Evolutionary conservation across 2,888 invertebrate genomes (phyloP), one percentile per base, ranked within the genome.

Genomic region (Pseudoips prasinana): DNA sequence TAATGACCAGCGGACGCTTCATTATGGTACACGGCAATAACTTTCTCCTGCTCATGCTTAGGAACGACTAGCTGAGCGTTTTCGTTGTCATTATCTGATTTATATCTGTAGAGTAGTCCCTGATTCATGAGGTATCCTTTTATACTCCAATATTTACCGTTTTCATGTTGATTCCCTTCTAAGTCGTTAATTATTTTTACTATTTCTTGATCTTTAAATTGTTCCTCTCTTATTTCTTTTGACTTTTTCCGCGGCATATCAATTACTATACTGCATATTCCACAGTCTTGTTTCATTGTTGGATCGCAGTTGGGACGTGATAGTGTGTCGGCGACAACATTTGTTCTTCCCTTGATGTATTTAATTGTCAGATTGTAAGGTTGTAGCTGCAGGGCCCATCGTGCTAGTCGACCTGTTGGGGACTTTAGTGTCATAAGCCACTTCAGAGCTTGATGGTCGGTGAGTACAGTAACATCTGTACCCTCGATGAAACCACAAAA

Each of bases 291-390:
- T n/a, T n/a, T n/a, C n/a, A n/a, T n/a, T n/a, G n/a, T n/a, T 2
- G 22, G 8, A 8, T 33, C 17, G 11, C 34, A 34, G 9, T 11
- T 7, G 7, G 35, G 35, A 5, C 29, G 9, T 29, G 35, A 35
- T 7, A 35, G n/a, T 2, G 19, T 29, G 14, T 29, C 29, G 7
- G 29, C n/a, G n/a, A n/a, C n/a, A n/a, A n/a, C n/a, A n/a, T n/a
- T n/a, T n/a, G n/a, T n/a, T n/a, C n/a, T n/a, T n/a, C n/a, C n/a
- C n/a, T n/a, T n/a, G n/a, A n/a, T n/a, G n/a, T n/a, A n/a, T n/a
- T n/a, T n/a, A n/a, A 27, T 19, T 10, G 18, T 19, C 7, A 29
- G 6, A 29, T 29, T 29, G 17, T 29, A 29, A 3, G 29, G 29
- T 22, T 29, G 29, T 8, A 29, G 27, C 10, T 27, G 27, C 9